Percentiles rank a stretch among this genome's conserved stretches.
Conservation (phyloP, 2,113 vertebrate species). For the Tragelaphus buxtoni region DNA sequence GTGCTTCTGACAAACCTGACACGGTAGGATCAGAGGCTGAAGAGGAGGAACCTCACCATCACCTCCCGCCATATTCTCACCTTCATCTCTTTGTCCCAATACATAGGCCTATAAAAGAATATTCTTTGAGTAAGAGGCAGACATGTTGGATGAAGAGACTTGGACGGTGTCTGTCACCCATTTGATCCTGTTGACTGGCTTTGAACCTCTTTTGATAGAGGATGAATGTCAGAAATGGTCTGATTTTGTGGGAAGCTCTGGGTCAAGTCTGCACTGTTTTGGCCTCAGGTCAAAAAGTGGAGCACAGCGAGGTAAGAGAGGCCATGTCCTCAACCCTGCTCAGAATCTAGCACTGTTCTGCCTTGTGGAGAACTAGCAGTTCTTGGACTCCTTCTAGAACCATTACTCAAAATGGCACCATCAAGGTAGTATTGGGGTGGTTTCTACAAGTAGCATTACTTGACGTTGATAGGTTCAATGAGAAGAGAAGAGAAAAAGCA, state of each 20-base stretch:
- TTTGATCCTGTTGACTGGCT: neutral
- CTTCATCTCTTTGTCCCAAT: neutral
- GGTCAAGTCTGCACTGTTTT: neutral
- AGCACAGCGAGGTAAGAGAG: neutral
- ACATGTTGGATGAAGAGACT: neutral
- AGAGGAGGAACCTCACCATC: neutral
- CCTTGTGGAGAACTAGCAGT: neutral
- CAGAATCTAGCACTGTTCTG: neutral
- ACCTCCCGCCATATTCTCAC: fast-evolving
- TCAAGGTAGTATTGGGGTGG: neutral
- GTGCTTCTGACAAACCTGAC: neutral
- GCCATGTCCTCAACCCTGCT: neutral
- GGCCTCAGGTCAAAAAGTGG: neutral
- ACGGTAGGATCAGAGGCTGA: neutral
- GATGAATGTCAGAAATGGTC: neutral
- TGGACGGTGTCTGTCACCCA: neutral
- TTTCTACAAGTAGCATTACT: neutral
- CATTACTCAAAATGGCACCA: neutral
- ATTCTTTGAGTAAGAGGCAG: neutral
- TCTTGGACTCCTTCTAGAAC: neutral
- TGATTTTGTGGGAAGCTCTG: neutral
- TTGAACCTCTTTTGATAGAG: neutral
- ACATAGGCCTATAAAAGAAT: neutral
- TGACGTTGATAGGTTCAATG: neutral
- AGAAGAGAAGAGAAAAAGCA: neutral